Evolutionary conservation across 2,113 vertebrate genomes (phyloP).

Genomic region (Pterocles orientalis): DNA sequence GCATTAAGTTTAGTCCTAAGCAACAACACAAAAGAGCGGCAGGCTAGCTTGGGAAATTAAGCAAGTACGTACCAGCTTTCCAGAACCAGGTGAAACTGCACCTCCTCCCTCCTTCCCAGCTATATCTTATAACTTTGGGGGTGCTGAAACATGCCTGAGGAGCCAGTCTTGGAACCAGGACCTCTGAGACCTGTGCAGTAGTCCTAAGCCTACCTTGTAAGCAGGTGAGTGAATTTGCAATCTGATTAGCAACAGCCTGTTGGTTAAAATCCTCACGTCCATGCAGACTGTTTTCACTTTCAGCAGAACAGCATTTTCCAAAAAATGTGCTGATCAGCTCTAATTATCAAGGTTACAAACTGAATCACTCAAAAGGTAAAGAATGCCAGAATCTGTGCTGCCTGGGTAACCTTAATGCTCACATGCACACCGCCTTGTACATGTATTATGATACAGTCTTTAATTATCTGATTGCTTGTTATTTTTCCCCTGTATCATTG

Average conservation of each 20-base stretch:
- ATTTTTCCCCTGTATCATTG: background rate
- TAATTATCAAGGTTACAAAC: constrained; percentile 44
- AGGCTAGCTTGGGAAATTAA: background rate
- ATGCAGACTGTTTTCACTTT: constrained; percentile 5
- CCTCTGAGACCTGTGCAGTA: background rate
- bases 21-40: background rate
- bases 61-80: background rate
- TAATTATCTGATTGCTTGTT: constrained; percentile 53
- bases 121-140: background rate
- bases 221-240: background rate
- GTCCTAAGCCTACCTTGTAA: background rate
- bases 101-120: background rate
- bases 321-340: constrained; percentile 45
- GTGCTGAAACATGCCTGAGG: background rate
- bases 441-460: background rate
- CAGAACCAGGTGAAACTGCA: background rate
- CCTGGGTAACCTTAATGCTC: constrained; percentile 6
- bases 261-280: constrained; percentile 43
- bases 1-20: background rate
- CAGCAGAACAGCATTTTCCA: constrained; percentile 40
- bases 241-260: background rate
- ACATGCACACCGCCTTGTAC: background rate
- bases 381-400: background rate
- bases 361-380: constrained; percentile 50
- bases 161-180: background rate